These are phyloP conservation scores for Hyperopisus bebe DNA, from an alignment of 2,113 vertebrate genomes.

Conservation along the genomic window DNA sequence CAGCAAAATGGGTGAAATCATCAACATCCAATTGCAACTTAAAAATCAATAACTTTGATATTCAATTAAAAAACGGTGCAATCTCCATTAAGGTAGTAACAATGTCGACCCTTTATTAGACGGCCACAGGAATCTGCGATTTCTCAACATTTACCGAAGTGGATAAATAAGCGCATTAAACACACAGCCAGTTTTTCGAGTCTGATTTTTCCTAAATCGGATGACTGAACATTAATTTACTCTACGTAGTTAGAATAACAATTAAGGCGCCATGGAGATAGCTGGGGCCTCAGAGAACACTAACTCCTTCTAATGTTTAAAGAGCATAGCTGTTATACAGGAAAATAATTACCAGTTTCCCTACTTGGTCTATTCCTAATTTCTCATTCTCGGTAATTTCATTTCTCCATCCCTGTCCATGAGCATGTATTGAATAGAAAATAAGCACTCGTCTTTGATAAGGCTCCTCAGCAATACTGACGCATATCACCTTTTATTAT, in stretches of 20 bases:
- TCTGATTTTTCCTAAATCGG: background rate
- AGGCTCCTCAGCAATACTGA: background rate
- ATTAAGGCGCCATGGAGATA: background rate
- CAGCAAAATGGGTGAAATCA: background rate
- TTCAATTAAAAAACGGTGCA: background rate
- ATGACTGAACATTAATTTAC: background rate
- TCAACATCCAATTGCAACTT: background rate
- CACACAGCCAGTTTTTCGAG: background rate
- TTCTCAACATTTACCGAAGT: background rate
- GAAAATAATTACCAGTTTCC: background rate
- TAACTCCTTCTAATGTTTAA: background rate
- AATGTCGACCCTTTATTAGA: background rate
- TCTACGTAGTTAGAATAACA: background rate
- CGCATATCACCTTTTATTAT: background rate
- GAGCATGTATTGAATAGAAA: background rate
- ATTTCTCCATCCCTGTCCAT: background rate
- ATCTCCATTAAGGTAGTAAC: background rate
- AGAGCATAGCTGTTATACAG: background rate
- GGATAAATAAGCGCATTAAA: background rate
- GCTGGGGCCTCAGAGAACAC: background rate
- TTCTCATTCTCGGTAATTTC: background rate
- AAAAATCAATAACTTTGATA: background rate
- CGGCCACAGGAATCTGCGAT: background rate
- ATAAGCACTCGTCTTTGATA: background rate
- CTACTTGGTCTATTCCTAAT: background rate